These are phyloP conservation scores for Netelia fuscicornis DNA, from an alignment of 2,888 invertebrate genomes.

Conservation along the genomic window DNA sequence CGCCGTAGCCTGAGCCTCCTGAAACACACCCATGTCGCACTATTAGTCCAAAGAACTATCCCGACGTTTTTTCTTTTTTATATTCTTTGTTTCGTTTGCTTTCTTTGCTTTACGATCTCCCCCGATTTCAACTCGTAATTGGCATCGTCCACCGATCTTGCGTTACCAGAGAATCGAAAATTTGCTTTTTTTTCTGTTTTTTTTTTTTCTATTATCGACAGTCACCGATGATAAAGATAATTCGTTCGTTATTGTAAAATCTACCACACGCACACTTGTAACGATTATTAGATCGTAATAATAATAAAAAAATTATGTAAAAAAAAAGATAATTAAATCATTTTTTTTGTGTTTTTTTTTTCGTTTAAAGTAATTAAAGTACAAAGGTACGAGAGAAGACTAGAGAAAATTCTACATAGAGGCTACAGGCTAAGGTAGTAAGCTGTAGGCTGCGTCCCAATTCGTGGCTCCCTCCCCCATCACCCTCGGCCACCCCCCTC, in stretches of 20 bases:
- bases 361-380: slow-evolving; percentile 64
- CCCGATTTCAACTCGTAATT: slow-evolving; percentile 33
- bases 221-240: slow-evolving; percentile 43
- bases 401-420: slow-evolving; percentile 82
- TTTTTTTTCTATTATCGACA: slow-evolving; percentile 40
- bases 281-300: slow-evolving; percentile 69
- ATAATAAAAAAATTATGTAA: slow-evolving; percentile 68
- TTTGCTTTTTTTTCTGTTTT: slow-evolving; percentile 16
- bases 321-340: slow-evolving; percentile 56
- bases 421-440: slow-evolving; percentile 85
- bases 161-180: slow-evolving; percentile 55
- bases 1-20: slow-evolving; percentile 90
- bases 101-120: slow-evolving; percentile 63
- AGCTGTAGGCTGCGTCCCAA: slow-evolving; percentile 82
- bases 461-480: slow-evolving; percentile 73
- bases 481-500: background rate
- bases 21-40: slow-evolving; percentile 83
- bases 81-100: slow-evolving; percentile 62
- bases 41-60: slow-evolving; percentile 77
- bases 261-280: slow-evolving; percentile 79
- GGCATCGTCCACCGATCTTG: slow-evolving; percentile 58
- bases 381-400: slow-evolving; percentile 73
- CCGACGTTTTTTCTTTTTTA: slow-evolving; percentile 64
- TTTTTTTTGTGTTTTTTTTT: slow-evolving; percentile 50
- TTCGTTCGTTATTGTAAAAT: slow-evolving; percentile 67